Evolutionary conservation across 92 coral and sea anemone genomes (phyloP), one percentile per base, ranked within the genome.

Genomic region (Desmophyllum pertusum): DNA sequence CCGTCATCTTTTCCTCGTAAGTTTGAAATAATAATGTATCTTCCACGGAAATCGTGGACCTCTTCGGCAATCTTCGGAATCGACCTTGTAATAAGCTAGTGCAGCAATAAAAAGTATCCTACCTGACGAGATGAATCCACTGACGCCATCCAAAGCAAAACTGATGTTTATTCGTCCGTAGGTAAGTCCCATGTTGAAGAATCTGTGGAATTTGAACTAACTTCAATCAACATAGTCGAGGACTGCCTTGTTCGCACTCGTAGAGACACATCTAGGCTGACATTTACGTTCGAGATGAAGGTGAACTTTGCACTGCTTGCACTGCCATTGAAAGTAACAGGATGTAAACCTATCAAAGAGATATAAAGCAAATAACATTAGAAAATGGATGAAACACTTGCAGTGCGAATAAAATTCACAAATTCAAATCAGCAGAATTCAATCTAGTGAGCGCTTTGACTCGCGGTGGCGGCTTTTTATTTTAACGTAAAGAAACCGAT

Each of bases 251-350:
- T 92, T 33, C 98, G 90, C 61, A 92, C 77, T 55, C 78, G 80
- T 19, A 90, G 63, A 8, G 95, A 83, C 18, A 84, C 73, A 53
- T 68, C 59, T 5, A 76, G 52, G 19, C 83, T 70, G 19, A 93
- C 77, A 79, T 62, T 42, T 30, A 79, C 77, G 57, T 35, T 87
- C 42, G 92, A 70, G 40, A 70, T 52, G 21, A 89, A 80, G 6
- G 76, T 88, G 87, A 90, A 96, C 42, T 84, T 59, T 35, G 89
- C 93, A 17, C 84, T 68, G 46, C 88, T 94, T 61, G 75, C 85
- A 31, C 96, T 92, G 61, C 83, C 89, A 81, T 96, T 96, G 36
- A 96, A 90, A 15, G 99, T 92, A 0, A 85, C 94, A 17, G 98
- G 92, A 52, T 70, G 76, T 18, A 92, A 85, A 85, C 99, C 99